Evolutionary conservation across 2,888 invertebrate species (phyloP).

Genomic region (Taenaris catops): DNA sequence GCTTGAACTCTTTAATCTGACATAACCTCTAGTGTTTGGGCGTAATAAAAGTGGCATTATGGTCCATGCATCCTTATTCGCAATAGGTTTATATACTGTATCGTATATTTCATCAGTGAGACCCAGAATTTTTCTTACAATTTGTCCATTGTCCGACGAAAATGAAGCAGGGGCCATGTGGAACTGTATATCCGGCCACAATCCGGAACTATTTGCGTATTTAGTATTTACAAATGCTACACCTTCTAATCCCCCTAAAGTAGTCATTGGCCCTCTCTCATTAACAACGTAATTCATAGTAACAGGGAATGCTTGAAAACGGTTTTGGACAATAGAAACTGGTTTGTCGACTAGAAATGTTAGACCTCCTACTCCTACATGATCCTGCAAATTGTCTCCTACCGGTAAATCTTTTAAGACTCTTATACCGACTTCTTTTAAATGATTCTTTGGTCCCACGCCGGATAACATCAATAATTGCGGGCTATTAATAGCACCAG

Average conservation of each 20-base stretch:
- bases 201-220: constrained; percentile 86
- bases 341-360: constrained; percentile 91
- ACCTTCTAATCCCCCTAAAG: constrained; percentile 92
- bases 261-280: constrained; percentile 85
- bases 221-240: constrained; percentile 92
- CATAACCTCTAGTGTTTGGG: constrained; percentile 89
- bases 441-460: constrained; percentile 85
- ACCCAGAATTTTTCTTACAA: constrained; percentile 88
- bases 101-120: constrained; percentile 90
- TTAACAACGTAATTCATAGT: constrained; percentile 90
- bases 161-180: constrained; percentile 96
- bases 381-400: constrained; percentile 92
- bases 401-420: constrained; percentile 87
- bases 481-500: constrained; percentile 95
- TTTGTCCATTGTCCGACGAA: constrained; percentile 87
- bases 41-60: constrained; percentile 91
- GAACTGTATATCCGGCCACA: constrained; percentile 94
- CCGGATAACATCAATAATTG: constrained; percentile 96
- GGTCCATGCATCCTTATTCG: constrained; percentile 89
- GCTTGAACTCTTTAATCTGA: constrained; percentile 87
- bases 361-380: constrained; percentile 91
- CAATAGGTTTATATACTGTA: constrained; percentile 88
- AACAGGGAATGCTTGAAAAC: constrained; percentile 87
- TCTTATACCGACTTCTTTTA: constrained; percentile 84
- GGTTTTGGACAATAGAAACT: constrained; percentile 89